Base-by-base conservation (phyloP, 2,888 invertebrate genomes). In the Shargacucullia verbasci region DNA sequence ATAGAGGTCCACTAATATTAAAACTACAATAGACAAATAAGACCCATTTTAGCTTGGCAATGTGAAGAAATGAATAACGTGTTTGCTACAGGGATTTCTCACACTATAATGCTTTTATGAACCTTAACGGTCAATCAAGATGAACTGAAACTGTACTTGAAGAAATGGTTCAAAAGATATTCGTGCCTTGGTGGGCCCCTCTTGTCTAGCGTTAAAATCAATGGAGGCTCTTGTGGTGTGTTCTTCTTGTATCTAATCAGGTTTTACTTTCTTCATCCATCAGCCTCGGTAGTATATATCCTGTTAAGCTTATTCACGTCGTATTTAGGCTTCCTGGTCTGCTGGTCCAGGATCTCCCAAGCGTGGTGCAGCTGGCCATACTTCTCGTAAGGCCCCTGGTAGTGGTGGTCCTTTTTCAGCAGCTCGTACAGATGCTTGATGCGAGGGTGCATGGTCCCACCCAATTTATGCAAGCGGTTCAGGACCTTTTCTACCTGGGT, bases 361-460 rank as follows among this genome's bases (percentile, higher is more conserved):
- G 10, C 8, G 6, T 41, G 14, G 4, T 25, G 12, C n/a, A 9
- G 10, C 9, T n/a, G 27, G 2, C 10, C 44, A 9, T 11, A 11
- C 9, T 7, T 12, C 9, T 0, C 5, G 1, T 12, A 1, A 1
- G 10, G 20, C 7, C 1, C n/a, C 3, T 13, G 3, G 48, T 40
- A 35, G 13, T 14, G 29, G 62, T 83, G 76, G 15, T 71, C 71
- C 3, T 65, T 54, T 73, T 77, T 77, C 43, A 86, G 76, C 44
- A 87, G 71, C 55, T 76, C 72, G 75, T 83, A 84, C 71, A 84
- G 80, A 35, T 84, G 63, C 6, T 80, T 72, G 52, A 85, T 76
- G 37, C 87, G 84, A 0, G 87, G 87, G 43, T 86, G 86, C 7
- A 84, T 81, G 0, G 79, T 62, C 13, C 82, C 75, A 39, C 79